Evolutionary conservation across 2,888 invertebrate species (phyloP).

Genomic region (Lasioglossum calceatum): DNA sequence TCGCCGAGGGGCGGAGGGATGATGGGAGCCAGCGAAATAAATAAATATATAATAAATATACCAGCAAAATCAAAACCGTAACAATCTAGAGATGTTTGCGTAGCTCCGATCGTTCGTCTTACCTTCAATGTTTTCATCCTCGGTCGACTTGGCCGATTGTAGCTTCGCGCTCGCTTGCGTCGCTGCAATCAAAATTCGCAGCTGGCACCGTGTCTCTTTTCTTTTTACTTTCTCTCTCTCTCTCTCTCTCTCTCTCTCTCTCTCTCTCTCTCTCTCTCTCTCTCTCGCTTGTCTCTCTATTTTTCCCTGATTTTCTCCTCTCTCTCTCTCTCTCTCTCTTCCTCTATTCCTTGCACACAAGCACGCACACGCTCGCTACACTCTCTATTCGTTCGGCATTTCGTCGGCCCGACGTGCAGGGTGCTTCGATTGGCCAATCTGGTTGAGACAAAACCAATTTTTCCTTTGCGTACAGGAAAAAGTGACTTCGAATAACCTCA

Average conservation of each 20-base stretch:
- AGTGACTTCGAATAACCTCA: no score
- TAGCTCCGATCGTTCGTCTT: slow-evolving; percentile 77
- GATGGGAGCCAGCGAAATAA: slow-evolving; percentile 6
- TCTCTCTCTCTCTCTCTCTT: not conserved
- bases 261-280: not conserved
- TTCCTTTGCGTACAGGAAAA: no score
- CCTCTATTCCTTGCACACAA: not conserved
- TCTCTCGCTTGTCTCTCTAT: slow-evolving; percentile 22
- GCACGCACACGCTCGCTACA: not conserved
- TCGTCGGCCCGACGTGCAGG: not conserved
- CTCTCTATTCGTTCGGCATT: not conserved
- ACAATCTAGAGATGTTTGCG: slow-evolving; percentile 64
- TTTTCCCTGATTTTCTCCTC: not conserved
- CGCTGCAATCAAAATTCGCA: slow-evolving; percentile 84
- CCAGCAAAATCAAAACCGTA: slow-evolving; percentile 63
- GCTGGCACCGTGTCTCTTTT: slow-evolving; percentile 77
- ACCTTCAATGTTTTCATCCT: slow-evolving; percentile 84
- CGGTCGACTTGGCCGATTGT: slow-evolving; percentile 84
- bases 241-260: not conserved
- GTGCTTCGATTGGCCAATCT: not conserved
- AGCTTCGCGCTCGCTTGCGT: slow-evolving; percentile 84
- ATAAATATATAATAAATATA: not conserved
- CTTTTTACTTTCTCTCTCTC: not conserved
- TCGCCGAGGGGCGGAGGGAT: not conserved
- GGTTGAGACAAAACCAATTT: not conserved